Evolutionary conservation across 1,140 invertebrate species (phyloP).

Genomic region (Bombus sylvicola): DNA sequence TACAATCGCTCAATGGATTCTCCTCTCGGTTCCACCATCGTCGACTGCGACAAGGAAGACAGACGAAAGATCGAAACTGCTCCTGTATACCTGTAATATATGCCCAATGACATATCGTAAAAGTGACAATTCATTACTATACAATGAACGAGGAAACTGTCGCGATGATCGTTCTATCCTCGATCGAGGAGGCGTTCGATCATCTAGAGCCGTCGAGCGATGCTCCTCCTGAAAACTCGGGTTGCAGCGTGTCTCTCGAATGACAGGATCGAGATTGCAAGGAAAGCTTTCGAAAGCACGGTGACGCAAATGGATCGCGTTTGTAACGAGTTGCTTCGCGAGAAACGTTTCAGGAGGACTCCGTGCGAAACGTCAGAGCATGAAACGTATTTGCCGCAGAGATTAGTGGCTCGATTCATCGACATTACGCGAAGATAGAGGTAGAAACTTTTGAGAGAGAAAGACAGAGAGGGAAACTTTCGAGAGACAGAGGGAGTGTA

Average conservation of each 20-base stretch:
- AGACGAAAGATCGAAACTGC: background rate
- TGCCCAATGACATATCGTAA: background rate
- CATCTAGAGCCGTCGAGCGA: background rate
- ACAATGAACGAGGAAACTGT: background rate
- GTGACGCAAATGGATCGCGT: slow-evolving; percentile 10
- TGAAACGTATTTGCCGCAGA: slow-evolving; percentile 2
- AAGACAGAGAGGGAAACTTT: background rate
- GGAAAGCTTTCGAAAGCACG: background rate
- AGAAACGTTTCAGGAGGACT: background rate
- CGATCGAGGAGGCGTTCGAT: background rate
- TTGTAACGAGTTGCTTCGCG: slow-evolving; percentile 27
- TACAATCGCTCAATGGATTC: background rate
- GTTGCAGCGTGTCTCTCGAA: background rate
- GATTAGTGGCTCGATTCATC: slow-evolving; percentile 38
- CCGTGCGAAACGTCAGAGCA: background rate
- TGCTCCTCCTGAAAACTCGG: background rate
- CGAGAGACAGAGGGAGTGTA: background rate
- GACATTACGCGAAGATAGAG: slow-evolving; percentile 38
- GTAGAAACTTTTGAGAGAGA: background rate
- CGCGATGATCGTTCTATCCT: background rate
- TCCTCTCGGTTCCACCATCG: background rate
- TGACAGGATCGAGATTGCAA: slow-evolving; percentile 1
- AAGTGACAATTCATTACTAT: background rate
- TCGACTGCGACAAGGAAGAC: too few species aligned
- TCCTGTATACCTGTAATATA: background rate